phyloP scores from a whole-genome alignment of 2,888 invertebrate species.

The Caenorhabditis becei region DNA sequence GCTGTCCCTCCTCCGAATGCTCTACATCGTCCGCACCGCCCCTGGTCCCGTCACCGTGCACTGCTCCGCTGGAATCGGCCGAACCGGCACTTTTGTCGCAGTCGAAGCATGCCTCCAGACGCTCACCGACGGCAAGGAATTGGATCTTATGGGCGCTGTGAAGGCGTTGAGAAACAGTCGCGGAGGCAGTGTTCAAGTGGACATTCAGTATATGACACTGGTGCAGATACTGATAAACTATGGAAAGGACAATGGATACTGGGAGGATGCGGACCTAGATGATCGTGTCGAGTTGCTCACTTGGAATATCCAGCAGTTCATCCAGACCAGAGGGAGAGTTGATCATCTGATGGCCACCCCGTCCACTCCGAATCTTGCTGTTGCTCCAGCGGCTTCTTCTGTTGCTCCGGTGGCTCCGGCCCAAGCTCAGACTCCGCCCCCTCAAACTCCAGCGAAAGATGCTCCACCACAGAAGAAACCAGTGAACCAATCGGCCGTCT shows the following conservation, averaged over 20 bases:
- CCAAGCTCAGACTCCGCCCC: background rate
- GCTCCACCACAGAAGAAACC: background rate
- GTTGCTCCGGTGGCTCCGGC: background rate
- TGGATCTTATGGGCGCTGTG: conserved; percentile 40
- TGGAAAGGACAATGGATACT: conserved; percentile 59
- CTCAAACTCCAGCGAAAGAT: background rate
- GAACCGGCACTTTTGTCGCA: conserved; percentile 63
- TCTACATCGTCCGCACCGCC: conserved; percentile 48
- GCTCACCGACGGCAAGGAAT: conserved; percentile 54
- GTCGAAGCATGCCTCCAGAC: conserved; percentile 57
- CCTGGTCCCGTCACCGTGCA: conserved; percentile 51
- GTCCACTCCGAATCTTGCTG: conserved; percentile 25
- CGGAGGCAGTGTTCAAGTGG: conserved; percentile 60
- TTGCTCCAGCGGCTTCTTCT: background rate
- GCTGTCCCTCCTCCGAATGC: conserved; percentile 54
- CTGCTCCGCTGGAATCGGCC: conserved; percentile 59
- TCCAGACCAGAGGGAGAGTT: conserved; percentile 45
- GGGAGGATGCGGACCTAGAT: conserved; percentile 60
- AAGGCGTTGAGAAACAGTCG: conserved; percentile 58
- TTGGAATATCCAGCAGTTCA: conserved; percentile 60
- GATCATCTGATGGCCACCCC: conserved; percentile 28
- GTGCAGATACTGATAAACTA: conserved; percentile 52
- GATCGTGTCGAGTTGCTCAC: conserved; percentile 58
- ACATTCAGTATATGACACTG: conserved; percentile 62
- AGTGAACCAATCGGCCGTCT: background rate